These are phyloP conservation scores for Aleiodes testaceus DNA, from an alignment of 2,888 invertebrate genomes.

Conservation along the genomic window DNA sequence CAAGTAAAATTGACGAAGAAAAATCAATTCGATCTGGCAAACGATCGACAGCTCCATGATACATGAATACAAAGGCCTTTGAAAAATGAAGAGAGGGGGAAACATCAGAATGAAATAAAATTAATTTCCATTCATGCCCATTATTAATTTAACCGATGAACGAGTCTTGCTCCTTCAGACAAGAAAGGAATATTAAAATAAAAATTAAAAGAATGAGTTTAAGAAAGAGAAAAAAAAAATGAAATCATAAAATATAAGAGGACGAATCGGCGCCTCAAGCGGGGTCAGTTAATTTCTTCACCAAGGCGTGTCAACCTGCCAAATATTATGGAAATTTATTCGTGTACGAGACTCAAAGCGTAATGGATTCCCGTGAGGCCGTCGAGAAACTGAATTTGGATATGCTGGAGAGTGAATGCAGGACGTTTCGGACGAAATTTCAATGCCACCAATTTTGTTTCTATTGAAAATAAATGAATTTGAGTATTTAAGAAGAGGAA, in stretches of 20 bases:
- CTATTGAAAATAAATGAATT: too few species aligned
- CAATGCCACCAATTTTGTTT: constrained; percentile 23
- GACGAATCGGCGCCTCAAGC: constrained; percentile 53
- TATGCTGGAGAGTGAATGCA: constrained; percentile 33
- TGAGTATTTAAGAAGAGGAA: too few species aligned
- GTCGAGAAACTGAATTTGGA: constrained; percentile 29
- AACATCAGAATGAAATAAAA: constrained; percentile 14
- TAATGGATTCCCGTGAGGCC: constrained; percentile 54
- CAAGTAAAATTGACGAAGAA: constrained; percentile 32
- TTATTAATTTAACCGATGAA: constrained; percentile 30
- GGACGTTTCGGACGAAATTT: constrained; percentile 31
- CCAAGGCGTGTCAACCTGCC: constrained; percentile 69
- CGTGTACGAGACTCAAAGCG: constrained; percentile 56
- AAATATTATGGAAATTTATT: constrained; percentile 70
- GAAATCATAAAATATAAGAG: constrained; percentile 43
- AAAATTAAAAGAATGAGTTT: constrained; percentile 21
- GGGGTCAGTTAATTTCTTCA: constrained; percentile 55
- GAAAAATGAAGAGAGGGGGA: constrained; percentile 3
- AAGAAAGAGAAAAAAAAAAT: constrained; percentile 17
- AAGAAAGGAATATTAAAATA: neutral
- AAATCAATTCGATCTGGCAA: constrained; percentile 36
- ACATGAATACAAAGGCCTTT: constrained; percentile 28
- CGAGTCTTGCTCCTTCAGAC: neutral
- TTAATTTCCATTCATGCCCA: constrained; percentile 27
- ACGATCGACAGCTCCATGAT: constrained; percentile 38